phyloP scores from a whole-genome alignment of 2,888 invertebrate genomes.

The Amphiduros pacificus region DNA sequence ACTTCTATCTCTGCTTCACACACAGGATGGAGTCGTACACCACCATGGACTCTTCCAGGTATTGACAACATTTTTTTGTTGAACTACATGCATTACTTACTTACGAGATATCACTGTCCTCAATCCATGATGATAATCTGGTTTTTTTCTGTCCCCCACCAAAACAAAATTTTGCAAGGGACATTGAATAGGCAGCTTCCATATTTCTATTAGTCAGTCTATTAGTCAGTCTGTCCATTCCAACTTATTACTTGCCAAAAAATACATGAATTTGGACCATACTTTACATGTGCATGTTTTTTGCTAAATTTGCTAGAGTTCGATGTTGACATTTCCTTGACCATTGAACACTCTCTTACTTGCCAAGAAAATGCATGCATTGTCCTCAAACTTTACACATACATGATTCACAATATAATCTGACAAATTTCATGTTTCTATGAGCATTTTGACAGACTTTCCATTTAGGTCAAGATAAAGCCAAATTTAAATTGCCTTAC shows the following conservation, averaged over 20 bases:
- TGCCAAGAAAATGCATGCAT: too few relatives aligned
- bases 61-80: too few relatives aligned
- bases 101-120: too few relatives aligned
- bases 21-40: slow-evolving; percentile 74
- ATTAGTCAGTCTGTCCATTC: neutral
- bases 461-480: neutral
- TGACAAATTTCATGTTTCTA: neutral
- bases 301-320: too few relatives aligned
- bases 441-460: neutral
- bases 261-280: neutral
- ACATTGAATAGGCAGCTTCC: neutral
- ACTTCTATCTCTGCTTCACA: slow-evolving; percentile 70
- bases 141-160: too few relatives aligned
- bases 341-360: too few relatives aligned
- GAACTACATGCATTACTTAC: too few relatives aligned
- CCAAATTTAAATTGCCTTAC: neutral
- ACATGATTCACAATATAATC: neutral
- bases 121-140: too few relatives aligned
- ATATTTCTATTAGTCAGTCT: neutral
- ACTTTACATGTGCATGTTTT: too few relatives aligned
- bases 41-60: slow-evolving; percentile 79
- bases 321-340: too few relatives aligned
- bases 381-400: too few relatives aligned
- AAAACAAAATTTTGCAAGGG: too few relatives aligned
- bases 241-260: neutral